Evolutionary conservation across 92 coral and sea anemone species (phyloP).

Genomic region (Zoanthus solanderi): DNA sequence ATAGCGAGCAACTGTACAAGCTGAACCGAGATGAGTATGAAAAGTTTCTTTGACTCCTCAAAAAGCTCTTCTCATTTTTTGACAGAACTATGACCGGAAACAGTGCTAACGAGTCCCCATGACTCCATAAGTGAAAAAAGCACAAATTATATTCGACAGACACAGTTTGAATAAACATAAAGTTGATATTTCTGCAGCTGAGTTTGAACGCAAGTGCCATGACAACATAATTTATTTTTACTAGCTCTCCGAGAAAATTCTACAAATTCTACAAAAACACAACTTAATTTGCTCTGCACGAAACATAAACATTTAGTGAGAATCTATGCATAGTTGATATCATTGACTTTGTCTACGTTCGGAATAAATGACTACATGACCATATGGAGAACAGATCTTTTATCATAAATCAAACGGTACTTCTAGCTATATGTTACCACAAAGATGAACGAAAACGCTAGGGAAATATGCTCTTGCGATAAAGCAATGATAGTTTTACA

Average conservation of each 20-base stretch:
- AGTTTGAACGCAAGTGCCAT: background rate
- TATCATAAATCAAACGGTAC: background rate
- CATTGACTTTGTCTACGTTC: background rate
- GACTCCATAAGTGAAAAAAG: too few species aligned
- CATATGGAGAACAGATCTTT: background rate
- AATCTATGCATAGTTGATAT: background rate
- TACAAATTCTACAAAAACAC: background rate
- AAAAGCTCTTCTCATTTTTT: too few species aligned
- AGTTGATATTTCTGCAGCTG: background rate
- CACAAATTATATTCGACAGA: background rate
- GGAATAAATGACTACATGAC: background rate
- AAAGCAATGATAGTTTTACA: background rate
- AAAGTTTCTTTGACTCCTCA: too few species aligned
- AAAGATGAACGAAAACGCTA: background rate
- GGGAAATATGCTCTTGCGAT: background rate
- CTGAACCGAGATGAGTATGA: too few species aligned
- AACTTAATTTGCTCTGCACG: background rate
- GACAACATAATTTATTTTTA: background rate
- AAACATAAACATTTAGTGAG: background rate
- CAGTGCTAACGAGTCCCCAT: too few species aligned
- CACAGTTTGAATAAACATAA: background rate
- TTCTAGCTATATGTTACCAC: constrained; percentile 16
- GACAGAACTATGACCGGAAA: too few species aligned
- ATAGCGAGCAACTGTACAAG: too few species aligned
- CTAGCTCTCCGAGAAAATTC: background rate